phyloP scores from a whole-genome alignment of 2,113 vertebrate genomes.

The Geothlypis trichas region DNA sequence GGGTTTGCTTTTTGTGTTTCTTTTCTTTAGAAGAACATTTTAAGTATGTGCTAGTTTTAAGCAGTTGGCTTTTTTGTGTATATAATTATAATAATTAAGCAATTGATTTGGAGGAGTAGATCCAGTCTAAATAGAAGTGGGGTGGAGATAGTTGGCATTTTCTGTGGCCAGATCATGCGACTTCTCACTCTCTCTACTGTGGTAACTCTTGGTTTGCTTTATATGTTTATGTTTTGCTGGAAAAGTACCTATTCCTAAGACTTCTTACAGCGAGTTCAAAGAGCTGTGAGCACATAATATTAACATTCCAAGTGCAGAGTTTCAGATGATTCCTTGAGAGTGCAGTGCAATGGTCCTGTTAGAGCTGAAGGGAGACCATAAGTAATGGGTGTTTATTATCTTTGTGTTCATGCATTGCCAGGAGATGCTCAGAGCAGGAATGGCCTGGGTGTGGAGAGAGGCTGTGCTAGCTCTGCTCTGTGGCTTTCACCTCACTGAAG shows the following conservation, averaged over 20 bases:
- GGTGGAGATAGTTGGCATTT: neutral
- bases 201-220: neutral
- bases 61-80: neutral
- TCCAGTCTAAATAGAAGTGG: neutral
- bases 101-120: neutral
- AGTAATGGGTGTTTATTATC: neutral
- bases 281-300: neutral
- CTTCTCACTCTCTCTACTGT: neutral
- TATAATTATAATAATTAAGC: constrained; percentile 2
- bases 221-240: neutral
- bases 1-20: neutral
- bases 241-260: neutral
- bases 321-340: neutral
- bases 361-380: neutral
- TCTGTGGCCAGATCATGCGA: neutral
- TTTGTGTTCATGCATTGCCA: neutral
- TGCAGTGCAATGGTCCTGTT: neutral
- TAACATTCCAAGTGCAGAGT: neutral
- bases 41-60: neutral
- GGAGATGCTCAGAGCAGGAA: neutral
- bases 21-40: neutral
- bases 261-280: neutral
- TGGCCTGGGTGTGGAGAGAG: neutral
- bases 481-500: neutral
- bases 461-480: neutral